A percentile compares a stretch with the other conserved stretches of the same genome.
These are phyloP conservation scores for Dreissena rostriformis DNA, from an alignment of 1,140 invertebrate genomes.

Conservation along the genomic window DNA sequence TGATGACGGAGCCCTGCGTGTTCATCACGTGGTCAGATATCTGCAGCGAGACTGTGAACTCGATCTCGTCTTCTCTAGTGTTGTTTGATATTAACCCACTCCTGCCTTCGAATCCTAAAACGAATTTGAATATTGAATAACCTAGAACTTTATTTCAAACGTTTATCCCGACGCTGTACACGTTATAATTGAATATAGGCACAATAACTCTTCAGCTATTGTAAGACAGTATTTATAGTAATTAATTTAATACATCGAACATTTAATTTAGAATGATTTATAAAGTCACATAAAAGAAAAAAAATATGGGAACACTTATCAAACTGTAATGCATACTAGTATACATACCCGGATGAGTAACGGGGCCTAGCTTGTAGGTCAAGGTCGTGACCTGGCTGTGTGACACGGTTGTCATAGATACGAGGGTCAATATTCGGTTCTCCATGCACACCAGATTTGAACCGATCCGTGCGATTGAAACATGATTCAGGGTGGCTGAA, in stretches of 20 bases:
- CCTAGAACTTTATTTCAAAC: no score
- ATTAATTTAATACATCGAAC: no score
- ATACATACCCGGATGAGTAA: constrained; percentile 36
- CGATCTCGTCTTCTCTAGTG: not conserved
- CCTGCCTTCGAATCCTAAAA: constrained; percentile 13
- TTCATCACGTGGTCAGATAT: constrained; percentile 43
- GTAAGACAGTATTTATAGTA: no score
- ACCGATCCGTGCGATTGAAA: not conserved
- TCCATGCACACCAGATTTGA: constrained; percentile 2
- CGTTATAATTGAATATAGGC: no score
- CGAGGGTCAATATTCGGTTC: constrained; percentile 1
- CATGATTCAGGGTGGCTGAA: constrained; percentile 20
- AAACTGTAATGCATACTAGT: not conserved
- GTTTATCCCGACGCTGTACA: no score
- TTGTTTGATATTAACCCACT: constrained; percentile 5
- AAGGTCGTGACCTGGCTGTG: constrained; percentile 5
- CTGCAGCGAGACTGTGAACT: not conserved
- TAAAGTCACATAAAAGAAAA: not conserved
- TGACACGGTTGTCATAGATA: not conserved
- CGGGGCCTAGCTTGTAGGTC: constrained; percentile 1
- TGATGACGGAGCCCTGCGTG: constrained; percentile 3
- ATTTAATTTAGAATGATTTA: no score
- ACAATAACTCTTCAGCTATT: no score
- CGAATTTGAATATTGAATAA: not conserved
- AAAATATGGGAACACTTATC: not conserved